Evolutionary conservation across 1,140 invertebrate genomes (phyloP).

Genomic region (Drosophila gunungcola): DNA sequence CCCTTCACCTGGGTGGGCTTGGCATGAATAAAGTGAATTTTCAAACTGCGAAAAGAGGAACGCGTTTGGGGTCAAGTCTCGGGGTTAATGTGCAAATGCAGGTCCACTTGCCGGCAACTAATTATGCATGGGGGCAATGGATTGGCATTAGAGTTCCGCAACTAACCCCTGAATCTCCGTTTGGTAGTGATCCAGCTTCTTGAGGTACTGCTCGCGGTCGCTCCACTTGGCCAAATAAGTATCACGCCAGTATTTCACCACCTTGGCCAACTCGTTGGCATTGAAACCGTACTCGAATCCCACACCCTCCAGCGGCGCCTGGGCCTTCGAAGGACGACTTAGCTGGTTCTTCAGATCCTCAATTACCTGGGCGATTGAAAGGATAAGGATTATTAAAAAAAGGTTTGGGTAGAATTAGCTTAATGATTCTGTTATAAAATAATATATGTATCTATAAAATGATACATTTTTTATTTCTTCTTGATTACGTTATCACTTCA

Average conservation of each 20-base stretch:
- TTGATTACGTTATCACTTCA: no score
- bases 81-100: conserved; percentile 12
- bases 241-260: conserved; percentile 90
- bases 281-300: conserved; percentile 93
- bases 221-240: conserved; percentile 89
- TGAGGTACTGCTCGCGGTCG: conserved; percentile 88
- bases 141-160: neutral
- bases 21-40: conserved; percentile 90
- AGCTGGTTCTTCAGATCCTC: conserved; percentile 88
- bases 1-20: conserved; percentile 84
- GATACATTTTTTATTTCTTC: no score
- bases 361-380: conserved; percentile 85
- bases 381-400: neutral
- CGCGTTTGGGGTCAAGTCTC: conserved; percentile 5
- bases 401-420: no score
- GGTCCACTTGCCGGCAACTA: neutral
- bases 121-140: neutral
- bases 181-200: conserved; percentile 90
- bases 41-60: conserved; percentile 85
- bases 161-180: conserved; percentile 88
- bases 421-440: no score
- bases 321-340: conserved; percentile 85
- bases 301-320: conserved; percentile 88
- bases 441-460: no score
- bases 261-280: conserved; percentile 87